phyloP scores from a whole-genome alignment of 2,113 vertebrate species.

The Crypturellus undulatus region DNA sequence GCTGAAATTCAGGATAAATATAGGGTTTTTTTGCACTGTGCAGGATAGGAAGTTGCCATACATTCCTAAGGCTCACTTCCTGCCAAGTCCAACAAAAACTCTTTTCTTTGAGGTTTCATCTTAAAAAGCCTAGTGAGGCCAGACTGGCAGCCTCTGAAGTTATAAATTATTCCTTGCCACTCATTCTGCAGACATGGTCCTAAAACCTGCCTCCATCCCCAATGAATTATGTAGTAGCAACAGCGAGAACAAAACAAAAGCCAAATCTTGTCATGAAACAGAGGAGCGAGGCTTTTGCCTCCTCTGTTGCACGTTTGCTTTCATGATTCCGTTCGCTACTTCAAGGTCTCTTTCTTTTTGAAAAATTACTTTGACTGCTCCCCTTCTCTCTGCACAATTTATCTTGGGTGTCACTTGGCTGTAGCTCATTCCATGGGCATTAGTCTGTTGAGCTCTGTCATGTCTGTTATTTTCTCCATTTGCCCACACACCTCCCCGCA shows the following conservation, averaged over 20 bases:
- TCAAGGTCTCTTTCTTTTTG: background rate
- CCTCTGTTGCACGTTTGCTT: background rate
- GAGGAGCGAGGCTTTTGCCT: background rate
- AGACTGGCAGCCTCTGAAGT: background rate
- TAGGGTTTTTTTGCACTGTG: accelerated
- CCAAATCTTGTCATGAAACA: background rate
- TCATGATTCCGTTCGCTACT: background rate
- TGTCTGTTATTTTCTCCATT: background rate
- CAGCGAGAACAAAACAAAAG: background rate
- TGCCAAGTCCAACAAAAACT: background rate
- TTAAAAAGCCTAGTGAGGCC: background rate
- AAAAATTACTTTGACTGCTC: background rate
- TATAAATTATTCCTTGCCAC: background rate
- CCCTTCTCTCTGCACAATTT: background rate
- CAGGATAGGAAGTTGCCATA: accelerated
- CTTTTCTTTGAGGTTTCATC: background rate
- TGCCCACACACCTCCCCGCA: background rate
- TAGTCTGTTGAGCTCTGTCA: background rate
- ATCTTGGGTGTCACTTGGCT: background rate
- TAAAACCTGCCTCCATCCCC: background rate
- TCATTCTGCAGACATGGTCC: background rate
- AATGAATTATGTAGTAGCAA: background rate
- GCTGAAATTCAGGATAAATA: background rate
- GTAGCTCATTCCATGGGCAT: background rate
- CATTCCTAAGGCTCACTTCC: background rate